Evolutionary conservation across 1,140 invertebrate species (phyloP).

Genomic region (Fragariocoptes setiger): DNA sequence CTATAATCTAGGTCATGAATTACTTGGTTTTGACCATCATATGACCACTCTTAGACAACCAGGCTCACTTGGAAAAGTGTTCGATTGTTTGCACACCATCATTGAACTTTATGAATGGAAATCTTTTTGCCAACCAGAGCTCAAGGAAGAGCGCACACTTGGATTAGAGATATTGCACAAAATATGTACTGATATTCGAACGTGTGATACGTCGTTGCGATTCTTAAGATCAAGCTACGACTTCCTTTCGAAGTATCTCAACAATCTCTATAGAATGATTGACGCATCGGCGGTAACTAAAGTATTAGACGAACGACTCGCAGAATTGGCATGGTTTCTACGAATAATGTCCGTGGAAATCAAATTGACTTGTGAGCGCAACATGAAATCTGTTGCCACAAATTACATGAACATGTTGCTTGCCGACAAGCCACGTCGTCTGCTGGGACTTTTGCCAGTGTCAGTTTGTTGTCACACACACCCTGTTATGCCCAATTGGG

Average conservation of each 20-base stretch:
- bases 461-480: conserved; percentile 5
- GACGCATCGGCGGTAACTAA: not conserved
- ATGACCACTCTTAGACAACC: conserved; percentile 20
- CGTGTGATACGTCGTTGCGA: conserved; percentile 4
- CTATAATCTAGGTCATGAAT: conserved; percentile 53
- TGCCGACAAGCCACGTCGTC: conserved; percentile 1
- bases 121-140: not conserved
- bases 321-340: conserved; percentile 6
- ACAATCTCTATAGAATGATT: not conserved
- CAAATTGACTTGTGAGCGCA: conserved; percentile 5
- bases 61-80: conserved; percentile 13
- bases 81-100: conserved; percentile 9
- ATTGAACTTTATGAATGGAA: conserved; percentile 3
- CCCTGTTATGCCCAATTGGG: conserved; percentile 6
- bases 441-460: conserved; percentile 3
- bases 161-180: conserved; percentile 8
- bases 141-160: conserved; percentile 4
- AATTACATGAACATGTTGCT: conserved; percentile 7
- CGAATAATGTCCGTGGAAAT: conserved; percentile 9
- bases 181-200: conserved; percentile 5
- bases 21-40: conserved; percentile 48
- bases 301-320: conserved; percentile 1
- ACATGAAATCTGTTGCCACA: conserved; percentile 7
- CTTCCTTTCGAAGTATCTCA: conserved; percentile 5
- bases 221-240: conserved; percentile 10